Conservation (phyloP, 2,888 invertebrate genomes). For the Sericinus montela region DNA sequence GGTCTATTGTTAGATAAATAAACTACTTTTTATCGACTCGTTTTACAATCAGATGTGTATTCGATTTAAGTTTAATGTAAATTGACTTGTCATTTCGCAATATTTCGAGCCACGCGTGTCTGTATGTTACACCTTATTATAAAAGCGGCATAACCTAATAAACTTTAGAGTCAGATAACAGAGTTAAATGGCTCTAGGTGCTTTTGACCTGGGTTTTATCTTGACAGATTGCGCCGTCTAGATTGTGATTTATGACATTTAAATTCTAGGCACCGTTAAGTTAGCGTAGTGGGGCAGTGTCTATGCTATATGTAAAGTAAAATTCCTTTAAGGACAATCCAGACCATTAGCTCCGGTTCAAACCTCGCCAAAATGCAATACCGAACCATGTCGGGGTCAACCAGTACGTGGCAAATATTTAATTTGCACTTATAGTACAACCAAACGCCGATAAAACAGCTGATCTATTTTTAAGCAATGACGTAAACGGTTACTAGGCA, state of each 20-base stretch:
- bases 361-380: slow-evolving; percentile 52
- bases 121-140: slow-evolving; percentile 18
- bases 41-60: background rate
- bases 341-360: slow-evolving; percentile 66
- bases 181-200: slow-evolving; percentile 33
- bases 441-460: slow-evolving; percentile 4
- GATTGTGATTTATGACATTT: slow-evolving; percentile 42
- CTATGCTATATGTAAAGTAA: slow-evolving; percentile 43
- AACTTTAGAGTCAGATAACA: slow-evolving; percentile 40
- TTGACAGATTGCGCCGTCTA: slow-evolving; percentile 41
- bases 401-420: slow-evolving; percentile 24
- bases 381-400: slow-evolving; percentile 21
- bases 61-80: slow-evolving; percentile 22
- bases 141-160: slow-evolving; percentile 29
- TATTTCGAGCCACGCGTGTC: slow-evolving; percentile 7
- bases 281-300: slow-evolving; percentile 43
- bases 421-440: slow-evolving; percentile 17
- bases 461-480: slow-evolving; percentile 17
- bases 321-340: slow-evolving; percentile 59
- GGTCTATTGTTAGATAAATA: too few relatives aligned
- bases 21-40: slow-evolving; percentile 21
- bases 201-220: slow-evolving; percentile 52
- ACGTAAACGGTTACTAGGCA: slow-evolving; percentile 12
- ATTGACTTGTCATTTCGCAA: slow-evolving; percentile 22
- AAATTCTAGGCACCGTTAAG: slow-evolving; percentile 39